These are phyloP conservation scores for Cerastis leucographa DNA, from an alignment of 2,888 invertebrate species.

Conservation along the genomic window DNA sequence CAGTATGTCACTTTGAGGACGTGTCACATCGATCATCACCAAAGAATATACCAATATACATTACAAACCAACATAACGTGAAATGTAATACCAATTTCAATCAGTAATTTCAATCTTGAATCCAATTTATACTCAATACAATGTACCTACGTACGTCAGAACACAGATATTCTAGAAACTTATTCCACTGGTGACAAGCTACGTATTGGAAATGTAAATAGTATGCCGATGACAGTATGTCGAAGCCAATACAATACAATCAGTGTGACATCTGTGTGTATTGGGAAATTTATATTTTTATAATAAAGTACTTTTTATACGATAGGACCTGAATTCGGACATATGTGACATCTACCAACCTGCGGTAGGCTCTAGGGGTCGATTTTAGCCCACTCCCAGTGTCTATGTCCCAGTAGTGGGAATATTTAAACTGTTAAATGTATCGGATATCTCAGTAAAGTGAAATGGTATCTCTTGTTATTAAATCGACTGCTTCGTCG, in stretches of 20 bases:
- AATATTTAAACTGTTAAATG: no score
- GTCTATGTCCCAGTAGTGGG: no score
- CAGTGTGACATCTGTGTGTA: constrained; percentile 10
- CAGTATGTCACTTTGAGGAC: neutral
- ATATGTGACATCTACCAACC: no score
- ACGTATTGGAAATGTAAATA: constrained; percentile 28
- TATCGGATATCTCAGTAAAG: no score
- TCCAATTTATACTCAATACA: constrained; percentile 33
- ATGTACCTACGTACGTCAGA: neutral
- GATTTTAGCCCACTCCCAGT: no score
- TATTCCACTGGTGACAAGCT: constrained; percentile 17
- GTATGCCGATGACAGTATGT: constrained; percentile 1
- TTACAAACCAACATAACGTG: neutral
- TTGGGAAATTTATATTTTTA: neutral
- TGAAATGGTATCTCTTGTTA: no score
- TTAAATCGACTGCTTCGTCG: no score
- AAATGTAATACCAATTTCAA: constrained; percentile 13
- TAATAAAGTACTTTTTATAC: neutral
- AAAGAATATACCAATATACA: neutral
- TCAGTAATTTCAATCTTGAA: constrained; percentile 30
- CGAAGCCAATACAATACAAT: constrained; percentile 16
- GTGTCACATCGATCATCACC: neutral
- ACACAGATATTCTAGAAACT: constrained; percentile 12
- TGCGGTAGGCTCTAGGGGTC: no score
- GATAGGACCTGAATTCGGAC: no score